These are phyloP conservation scores for Mycetomoellerius zeteki DNA, from an alignment of 1,140 invertebrate species.

Conservation along the genomic window DNA sequence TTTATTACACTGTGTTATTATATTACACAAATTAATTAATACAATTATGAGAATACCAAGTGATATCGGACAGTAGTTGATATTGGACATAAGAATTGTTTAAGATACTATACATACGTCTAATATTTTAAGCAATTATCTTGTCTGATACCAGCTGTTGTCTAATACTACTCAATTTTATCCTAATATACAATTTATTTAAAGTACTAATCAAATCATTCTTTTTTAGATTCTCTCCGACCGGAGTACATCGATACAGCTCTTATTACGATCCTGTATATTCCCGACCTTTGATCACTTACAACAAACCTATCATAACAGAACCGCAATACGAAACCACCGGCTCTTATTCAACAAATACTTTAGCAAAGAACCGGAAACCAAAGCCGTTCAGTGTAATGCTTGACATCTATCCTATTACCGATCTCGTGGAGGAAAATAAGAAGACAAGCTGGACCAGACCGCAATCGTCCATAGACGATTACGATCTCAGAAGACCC, in stretches of 20 bases:
- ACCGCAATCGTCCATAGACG: constrained; percentile 68
- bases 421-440: constrained; percentile 81
- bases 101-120: too few relatives aligned
- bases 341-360: constrained; percentile 64
- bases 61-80: too few relatives aligned
- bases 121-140: too few relatives aligned
- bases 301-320: constrained; percentile 65
- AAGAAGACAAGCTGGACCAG: constrained; percentile 76
- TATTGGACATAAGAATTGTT: too few relatives aligned
- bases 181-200: neutral
- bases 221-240: constrained; percentile 80
- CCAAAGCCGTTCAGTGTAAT: constrained; percentile 86
- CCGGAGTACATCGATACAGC: constrained; percentile 80
- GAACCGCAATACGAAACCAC: constrained; percentile 71
- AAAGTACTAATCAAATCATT: constrained; percentile 19
- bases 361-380: constrained; percentile 77
- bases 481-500: constrained; percentile 79
- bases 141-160: too few relatives aligned
- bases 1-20: neutral
- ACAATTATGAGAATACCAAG: neutral
- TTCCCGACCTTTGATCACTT: constrained; percentile 69
- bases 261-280: constrained; percentile 78
- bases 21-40: neutral
- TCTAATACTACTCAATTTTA: too few relatives aligned
- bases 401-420: constrained; percentile 86